These are phyloP conservation scores for Euclidia mi DNA, from an alignment of 2,888 invertebrate genomes.

Conservation along the genomic window DNA sequence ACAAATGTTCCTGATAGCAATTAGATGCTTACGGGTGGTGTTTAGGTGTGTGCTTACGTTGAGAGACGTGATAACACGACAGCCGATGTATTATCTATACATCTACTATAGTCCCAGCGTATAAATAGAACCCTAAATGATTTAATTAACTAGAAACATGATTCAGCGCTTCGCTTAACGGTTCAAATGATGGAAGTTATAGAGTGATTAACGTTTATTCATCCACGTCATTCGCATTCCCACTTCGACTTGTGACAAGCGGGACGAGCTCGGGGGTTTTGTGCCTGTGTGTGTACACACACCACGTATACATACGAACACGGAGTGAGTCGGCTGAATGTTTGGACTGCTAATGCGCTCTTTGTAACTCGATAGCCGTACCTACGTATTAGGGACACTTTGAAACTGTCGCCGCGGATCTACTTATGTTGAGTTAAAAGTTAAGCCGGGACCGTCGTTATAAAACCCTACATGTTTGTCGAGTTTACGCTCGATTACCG, in stretches of 20 bases:
- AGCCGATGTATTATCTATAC: neutral
- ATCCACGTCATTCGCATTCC: conserved; percentile 21
- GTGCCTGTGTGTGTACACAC: neutral
- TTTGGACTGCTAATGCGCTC: conserved; percentile 34
- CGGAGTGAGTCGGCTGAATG: conserved; percentile 19
- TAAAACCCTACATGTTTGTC: conserved; percentile 30
- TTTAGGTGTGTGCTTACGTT: no score
- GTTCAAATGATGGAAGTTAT: conserved; percentile 1
- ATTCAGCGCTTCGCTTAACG: neutral
- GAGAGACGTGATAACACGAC: neutral
- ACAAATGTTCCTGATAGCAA: conserved; percentile 1
- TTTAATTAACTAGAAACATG: no score
- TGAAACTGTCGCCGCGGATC: conserved; percentile 21
- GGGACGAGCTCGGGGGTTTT: conserved; percentile 2
- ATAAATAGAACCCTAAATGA: no score
- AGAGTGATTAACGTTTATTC: conserved; percentile 18
- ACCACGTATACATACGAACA: neutral
- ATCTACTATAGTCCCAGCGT: no score
- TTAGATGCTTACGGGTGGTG: conserved; percentile 4
- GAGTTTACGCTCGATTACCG: conserved; percentile 54
- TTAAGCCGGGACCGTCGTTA: conserved; percentile 17
- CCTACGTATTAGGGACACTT: conserved; percentile 17
- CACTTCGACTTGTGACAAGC: conserved; percentile 15
- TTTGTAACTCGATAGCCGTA: conserved; percentile 23
- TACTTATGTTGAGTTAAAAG: conserved; percentile 23